Evolutionary conservation across 2,797 vertebrate species (phyloP).

Genomic region (Peromyscus nudipes): DNA sequence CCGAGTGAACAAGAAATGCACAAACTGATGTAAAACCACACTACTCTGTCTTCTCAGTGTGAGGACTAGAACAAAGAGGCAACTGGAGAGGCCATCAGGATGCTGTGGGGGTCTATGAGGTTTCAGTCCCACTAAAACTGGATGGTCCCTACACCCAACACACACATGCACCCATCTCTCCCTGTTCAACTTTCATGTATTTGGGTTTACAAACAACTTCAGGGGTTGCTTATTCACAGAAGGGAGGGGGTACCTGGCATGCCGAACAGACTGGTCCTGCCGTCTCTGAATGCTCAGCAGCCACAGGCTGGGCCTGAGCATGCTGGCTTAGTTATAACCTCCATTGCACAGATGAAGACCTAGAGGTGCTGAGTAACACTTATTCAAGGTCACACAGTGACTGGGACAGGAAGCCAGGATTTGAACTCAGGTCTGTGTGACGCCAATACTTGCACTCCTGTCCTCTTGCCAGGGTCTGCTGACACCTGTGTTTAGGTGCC

Average conservation of each 20-base stretch:
- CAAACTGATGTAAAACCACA: not conserved
- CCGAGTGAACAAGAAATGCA: not conserved
- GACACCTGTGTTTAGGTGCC: rapidly evolving
- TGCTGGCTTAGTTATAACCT: not conserved
- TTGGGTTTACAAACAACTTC: not conserved
- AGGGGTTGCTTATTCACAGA: not conserved
- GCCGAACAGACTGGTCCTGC: not conserved
- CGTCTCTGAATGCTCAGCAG: not conserved
- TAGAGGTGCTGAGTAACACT: not conserved
- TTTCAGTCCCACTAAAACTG: not conserved
- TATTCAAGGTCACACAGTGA: not conserved
- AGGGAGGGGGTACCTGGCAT: not conserved
- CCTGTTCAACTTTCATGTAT: not conserved
- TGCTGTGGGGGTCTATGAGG: not conserved
- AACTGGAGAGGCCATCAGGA: not conserved
- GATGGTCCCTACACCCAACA: not conserved
- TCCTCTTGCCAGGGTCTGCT: not conserved
- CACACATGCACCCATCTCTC: not conserved
- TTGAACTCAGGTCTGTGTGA: not conserved
- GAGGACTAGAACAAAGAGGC: not conserved
- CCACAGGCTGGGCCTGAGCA: not conserved
- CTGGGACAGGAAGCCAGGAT: not conserved
- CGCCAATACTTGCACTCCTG: not conserved
- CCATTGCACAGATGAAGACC: not conserved
- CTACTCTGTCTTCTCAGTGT: not conserved